Conservation (phyloP, 1,140 invertebrate species). For the Augochlora pura region DNA sequence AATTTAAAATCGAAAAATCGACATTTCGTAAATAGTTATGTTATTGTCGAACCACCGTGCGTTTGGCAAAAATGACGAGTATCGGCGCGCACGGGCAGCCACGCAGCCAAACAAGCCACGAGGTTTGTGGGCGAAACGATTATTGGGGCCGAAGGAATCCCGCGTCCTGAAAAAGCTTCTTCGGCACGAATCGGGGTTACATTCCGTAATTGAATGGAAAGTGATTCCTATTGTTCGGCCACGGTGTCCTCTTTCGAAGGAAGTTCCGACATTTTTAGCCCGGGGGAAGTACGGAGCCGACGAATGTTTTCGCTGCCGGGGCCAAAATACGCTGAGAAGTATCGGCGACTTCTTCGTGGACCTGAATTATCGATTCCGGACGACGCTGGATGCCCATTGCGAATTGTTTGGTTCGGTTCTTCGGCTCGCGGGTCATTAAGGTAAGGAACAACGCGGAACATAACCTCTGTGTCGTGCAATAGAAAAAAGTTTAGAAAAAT, state of each 20-base stretch:
- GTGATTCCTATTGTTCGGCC: conserved; percentile 7
- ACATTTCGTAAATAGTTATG: no score
- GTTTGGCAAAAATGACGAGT: conserved; percentile 20
- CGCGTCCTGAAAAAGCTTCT: background rate
- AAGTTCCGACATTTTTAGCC: background rate
- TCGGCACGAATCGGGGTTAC: background rate
- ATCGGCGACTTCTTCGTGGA: background rate
- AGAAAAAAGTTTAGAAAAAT: no score
- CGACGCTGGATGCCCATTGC: background rate
- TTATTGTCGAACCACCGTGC: no score
- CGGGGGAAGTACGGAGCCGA: background rate
- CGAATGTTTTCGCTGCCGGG: background rate
- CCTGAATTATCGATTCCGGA: background rate
- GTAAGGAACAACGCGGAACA: no score
- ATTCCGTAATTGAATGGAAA: conserved; percentile 19
- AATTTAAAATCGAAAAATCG: no score
- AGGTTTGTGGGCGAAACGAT: conserved; percentile 1
- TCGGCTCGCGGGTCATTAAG: no score
- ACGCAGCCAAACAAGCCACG: conserved; percentile 13
- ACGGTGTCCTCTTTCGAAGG: background rate
- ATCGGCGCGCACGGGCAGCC: conserved; percentile 13
- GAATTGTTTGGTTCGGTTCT: background rate
- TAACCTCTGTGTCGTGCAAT: no score
- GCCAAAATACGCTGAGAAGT: background rate
- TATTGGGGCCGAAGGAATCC: conserved; percentile 5